Evolutionary conservation across 1,140 invertebrate genomes (phyloP), one percentile per base, ranked within the genome.

Genomic region (Meloidogyne floridensis): DNA sequence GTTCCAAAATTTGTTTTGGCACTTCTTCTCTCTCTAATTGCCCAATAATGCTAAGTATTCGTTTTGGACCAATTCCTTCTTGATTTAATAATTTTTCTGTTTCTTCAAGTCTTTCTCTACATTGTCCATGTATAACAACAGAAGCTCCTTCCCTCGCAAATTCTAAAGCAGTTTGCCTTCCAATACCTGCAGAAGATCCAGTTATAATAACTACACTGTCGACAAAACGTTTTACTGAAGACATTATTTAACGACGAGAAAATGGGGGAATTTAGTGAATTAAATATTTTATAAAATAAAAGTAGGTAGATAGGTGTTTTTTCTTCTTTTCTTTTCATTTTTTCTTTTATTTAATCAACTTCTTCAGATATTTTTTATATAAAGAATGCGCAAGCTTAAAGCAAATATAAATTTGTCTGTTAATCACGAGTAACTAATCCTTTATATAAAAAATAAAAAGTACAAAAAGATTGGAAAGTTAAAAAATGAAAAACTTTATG

Each of bases 21-120:
- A 69, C 72, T 82, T 82, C 81, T 70, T n/a, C 51, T n/a, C 83
- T 43, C 42, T 82, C 80, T 51, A 82, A 56, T n/a, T 72, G 72
- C 9, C 80, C 80, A 54, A 76, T 11, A 11, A 81, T 70, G 8
- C 13, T 18, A 6, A 81, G 81, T 18, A 82, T 74, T 65, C 65
- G 51, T n/a, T 82, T 65, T 54, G 32, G 6, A 42, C 8, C 13
- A 51, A 81, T 70, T 32, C 80, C 72, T 42, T 47, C 47, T 11
- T 80, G 15, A n/a, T 77, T 72, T 20, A 82, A 51, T 20, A 72
- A n/a, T 51, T 47, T 56, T 73, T 72, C 10, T 11, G 80, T 82
- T 82, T 80, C 56, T 32, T 82, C 6, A 18, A 82, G 10, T 15
- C 47, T 20, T 79, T 77, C 53, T 8, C 11, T 69, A 54, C 11